phyloP scores from a whole-genome alignment of 2,797 vertebrate genomes.

The Eutrigla gurnardus region DNA sequence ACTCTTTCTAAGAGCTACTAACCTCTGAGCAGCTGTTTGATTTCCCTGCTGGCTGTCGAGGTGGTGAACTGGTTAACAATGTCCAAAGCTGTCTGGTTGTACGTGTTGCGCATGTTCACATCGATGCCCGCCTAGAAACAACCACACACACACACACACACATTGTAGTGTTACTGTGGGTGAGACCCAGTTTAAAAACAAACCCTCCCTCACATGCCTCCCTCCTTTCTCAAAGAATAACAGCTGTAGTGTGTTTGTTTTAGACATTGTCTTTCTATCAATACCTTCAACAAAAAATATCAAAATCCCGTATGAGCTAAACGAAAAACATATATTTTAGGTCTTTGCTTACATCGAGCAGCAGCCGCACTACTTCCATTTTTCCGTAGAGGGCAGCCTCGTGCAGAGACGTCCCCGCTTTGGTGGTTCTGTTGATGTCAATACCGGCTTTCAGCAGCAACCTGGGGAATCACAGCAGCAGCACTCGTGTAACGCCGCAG shows the following conservation, averaged over 20 bases:
- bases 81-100: slow-evolving; percentile 96
- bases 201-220: slow-evolving; percentile 39
- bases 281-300: slow-evolving; percentile 1
- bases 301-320: not conserved
- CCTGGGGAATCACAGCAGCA: slow-evolving; percentile 75
- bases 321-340: not conserved
- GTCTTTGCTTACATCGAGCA: slow-evolving; percentile 88
- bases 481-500: slow-evolving; percentile 16
- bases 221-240: slow-evolving; percentile 55
- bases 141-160: slow-evolving; percentile 29
- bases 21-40: slow-evolving; percentile 97
- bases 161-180: not conserved
- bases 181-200: slow-evolving; percentile 40
- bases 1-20: slow-evolving; percentile 10
- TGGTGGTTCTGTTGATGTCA: slow-evolving; percentile 93
- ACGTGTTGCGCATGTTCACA: slow-evolving; percentile 94
- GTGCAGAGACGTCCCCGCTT: slow-evolving; percentile 92
- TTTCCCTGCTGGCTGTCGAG: slow-evolving; percentile 94
- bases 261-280: not conserved
- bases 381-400: slow-evolving; percentile 95
- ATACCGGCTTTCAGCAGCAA: slow-evolving; percentile 94
- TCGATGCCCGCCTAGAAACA: slow-evolving; percentile 88
- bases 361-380: slow-evolving; percentile 93
- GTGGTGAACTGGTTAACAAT: slow-evolving; percentile 99
- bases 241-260: not conserved